phyloP scores from a whole-genome alignment of 2,888 invertebrate genomes.

The Philereme transversata region DNA sequence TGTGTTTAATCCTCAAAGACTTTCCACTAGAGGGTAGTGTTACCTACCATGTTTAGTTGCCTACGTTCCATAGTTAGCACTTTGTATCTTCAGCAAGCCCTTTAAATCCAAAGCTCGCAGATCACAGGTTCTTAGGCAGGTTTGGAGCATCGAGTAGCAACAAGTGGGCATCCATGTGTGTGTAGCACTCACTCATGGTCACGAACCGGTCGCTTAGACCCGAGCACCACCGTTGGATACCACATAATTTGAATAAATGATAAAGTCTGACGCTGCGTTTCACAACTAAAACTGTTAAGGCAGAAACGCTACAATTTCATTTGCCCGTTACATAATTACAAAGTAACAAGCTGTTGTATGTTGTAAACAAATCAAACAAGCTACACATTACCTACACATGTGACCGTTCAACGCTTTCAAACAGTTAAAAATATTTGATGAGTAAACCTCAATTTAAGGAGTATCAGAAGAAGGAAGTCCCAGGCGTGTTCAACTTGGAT shows the following conservation, averaged over 20 bases:
- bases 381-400: neutral
- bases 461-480: too few species aligned
- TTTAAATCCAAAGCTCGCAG: conserved; percentile 13
- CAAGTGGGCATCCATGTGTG: conserved; percentile 45
- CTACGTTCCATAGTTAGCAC: too few species aligned
- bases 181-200: conserved; percentile 49
- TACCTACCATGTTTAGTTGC: too few species aligned
- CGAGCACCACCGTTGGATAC: conserved; percentile 69
- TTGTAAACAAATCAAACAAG: neutral
- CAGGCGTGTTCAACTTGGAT: too few species aligned
- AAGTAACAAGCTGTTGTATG: conserved; percentile 40
- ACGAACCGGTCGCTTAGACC: conserved; percentile 69
- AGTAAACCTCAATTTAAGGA: too few species aligned
- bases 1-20: too few species aligned
- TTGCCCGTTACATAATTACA: conserved; percentile 67
- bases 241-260: conserved; percentile 74
- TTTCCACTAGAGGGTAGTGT: too few species aligned
- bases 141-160: conserved; percentile 48
- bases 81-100: neutral
- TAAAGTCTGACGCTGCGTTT: conserved; percentile 67
- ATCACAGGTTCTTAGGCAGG: conserved; percentile 41
- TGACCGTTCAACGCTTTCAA: too few species aligned
- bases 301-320: conserved; percentile 57
- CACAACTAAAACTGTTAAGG: conserved; percentile 74
- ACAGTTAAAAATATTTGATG: too few species aligned